Evolutionary conservation across 2,888 invertebrate species (phyloP), one percentile per base, ranked within the genome.

Genomic region (Helleia helle): DNA sequence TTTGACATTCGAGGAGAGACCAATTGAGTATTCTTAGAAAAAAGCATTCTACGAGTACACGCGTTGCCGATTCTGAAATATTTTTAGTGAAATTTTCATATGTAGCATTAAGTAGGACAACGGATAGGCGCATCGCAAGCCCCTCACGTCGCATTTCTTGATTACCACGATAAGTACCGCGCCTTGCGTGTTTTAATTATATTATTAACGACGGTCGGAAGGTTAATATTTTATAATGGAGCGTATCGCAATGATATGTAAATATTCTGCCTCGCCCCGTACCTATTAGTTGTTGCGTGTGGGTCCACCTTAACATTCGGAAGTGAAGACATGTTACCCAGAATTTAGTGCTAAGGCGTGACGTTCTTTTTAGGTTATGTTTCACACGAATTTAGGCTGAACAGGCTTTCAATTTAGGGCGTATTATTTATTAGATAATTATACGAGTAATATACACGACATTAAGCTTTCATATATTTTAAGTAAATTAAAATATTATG

Each of bases 161-260:
- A 81, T 79, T 71, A 68, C 59, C 39, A 55, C 64, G 75, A 80
- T 77, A 80, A 77, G 71, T 71, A 65, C 76, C 80, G 69, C 76
- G 67, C 80, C 80, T 79, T 73, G 75, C 81, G 77, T 80, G 80
- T 77, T 83, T 81, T 84, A 84, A 84, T 84, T 84, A 83, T 80
- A 79, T 81, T 80, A 83, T 80, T 81, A 83, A 83, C 75, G 74
- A 70, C 69, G 70, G 69, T 64, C 71, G 65, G 75, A 80, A 76
- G 76, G 74, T 69, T 81, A 76, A 81, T 81, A 79, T 79, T 83
- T 83, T 77, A 70, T 77, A 77, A 83, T 80, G 73, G 77, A 55
- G 65, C 66, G 72, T 77, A 81, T 77, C 72, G 77, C 84, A 79
- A 84, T 81, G 83, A 83, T 83, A 84, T 84, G 83, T 84, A 83